A percentile compares a stretch with the other conserved stretches of the same genome.
Conservation (phyloP, 2,888 invertebrate genomes). For the Adelognathus sp. region DNA sequence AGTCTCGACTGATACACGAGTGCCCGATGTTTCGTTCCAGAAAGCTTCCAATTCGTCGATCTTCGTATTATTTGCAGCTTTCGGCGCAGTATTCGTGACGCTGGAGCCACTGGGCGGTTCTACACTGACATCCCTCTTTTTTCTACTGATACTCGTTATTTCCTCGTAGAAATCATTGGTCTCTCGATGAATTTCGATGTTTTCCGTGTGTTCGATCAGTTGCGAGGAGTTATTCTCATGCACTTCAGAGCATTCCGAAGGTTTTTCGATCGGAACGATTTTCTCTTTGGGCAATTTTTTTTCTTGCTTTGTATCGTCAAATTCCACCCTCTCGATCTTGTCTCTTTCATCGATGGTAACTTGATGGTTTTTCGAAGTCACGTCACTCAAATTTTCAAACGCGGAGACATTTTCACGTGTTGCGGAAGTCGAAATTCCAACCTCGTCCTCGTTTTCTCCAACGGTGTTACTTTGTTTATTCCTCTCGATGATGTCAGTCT, state of each 20-base stretch:
- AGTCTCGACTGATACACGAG: constrained; percentile 57
- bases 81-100: constrained; percentile 9
- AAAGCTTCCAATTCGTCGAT: constrained; percentile 31
- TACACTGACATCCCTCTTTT: constrained; percentile 6
- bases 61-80: constrained; percentile 24
- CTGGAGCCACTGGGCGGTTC: constrained; percentile 18
- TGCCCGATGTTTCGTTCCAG: constrained; percentile 28
- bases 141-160: constrained; percentile 19
- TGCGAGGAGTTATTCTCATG: not conserved
- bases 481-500: constrained; percentile 37
- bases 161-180: constrained; percentile 33
- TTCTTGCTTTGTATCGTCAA: constrained; percentile 10
- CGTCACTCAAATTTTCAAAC: constrained; percentile 14
- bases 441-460: constrained; percentile 12
- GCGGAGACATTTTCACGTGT: not conserved
- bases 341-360: constrained; percentile 3
- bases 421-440: constrained; percentile 27
- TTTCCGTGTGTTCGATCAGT: not conserved
- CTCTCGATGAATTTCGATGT: constrained; percentile 11
- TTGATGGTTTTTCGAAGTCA: constrained; percentile 12
- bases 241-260: not conserved
- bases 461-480: constrained; percentile 20
- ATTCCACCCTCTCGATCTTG: constrained; percentile 8
- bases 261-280: constrained; percentile 27
- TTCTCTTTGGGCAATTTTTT: not conserved